These are phyloP conservation scores for Hypotaenidia philippensis DNA, from an alignment of 2,797 vertebrate genomes.

Conservation along the genomic window DNA sequence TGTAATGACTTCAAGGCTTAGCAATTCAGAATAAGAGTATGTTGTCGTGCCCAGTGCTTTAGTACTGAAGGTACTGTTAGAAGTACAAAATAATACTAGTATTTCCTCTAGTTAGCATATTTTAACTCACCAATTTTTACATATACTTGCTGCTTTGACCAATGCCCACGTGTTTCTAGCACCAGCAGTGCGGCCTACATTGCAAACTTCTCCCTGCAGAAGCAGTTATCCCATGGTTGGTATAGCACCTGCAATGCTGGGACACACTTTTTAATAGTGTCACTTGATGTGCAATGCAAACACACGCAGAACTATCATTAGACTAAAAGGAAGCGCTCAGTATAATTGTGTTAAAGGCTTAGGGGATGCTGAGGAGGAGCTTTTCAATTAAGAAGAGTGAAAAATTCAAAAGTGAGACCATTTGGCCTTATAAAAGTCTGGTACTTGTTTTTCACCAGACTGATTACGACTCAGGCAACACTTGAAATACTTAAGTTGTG, in stretches of 20 bases:
- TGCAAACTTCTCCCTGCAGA: not conserved
- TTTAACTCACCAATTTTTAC: not conserved
- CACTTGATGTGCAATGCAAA: slow-evolving; percentile 1
- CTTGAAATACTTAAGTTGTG: not conserved
- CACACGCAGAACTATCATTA: not conserved
- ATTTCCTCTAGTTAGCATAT: not conserved
- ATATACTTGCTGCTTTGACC: not conserved
- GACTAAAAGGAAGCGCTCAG: slow-evolving; percentile 33
- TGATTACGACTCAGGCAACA: not conserved
- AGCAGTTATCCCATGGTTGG: not conserved
- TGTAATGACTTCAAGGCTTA: slow-evolving; percentile 14
- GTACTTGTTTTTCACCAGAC: not conserved
- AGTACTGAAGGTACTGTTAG: not conserved
- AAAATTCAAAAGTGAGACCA: slow-evolving; percentile 24
- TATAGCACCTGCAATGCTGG: not conserved
- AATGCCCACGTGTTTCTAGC: not conserved
- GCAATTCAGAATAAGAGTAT: not conserved
- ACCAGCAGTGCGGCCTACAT: not conserved
- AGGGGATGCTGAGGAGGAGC: slow-evolving; percentile 22
- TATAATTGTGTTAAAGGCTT: slow-evolving; percentile 33
- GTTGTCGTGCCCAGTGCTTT: not conserved
- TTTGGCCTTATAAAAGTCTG: not conserved
- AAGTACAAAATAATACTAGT: not conserved
- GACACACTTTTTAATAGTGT: not conserved
- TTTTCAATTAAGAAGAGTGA: slow-evolving; percentile 36